Evolutionary conservation across 2,888 invertebrate species (phyloP), one percentile per base, ranked within the genome.

Genomic region (Epiblema foenella): DNA sequence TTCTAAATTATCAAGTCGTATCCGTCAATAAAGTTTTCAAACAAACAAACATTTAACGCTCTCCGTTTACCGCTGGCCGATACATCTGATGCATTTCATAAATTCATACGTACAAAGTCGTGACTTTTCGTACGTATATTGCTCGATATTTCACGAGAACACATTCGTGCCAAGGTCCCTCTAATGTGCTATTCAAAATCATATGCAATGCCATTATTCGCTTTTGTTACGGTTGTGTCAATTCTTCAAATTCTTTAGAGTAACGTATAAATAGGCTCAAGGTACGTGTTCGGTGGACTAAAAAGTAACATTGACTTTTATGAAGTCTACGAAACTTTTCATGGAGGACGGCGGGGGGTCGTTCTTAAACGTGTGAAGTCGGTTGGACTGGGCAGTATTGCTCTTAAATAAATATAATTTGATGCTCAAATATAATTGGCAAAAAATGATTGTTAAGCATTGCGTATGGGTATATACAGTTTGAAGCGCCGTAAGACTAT

Each of bases 141-240:
- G 81, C 78, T 83, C 79, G 80, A 77, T 83, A 83, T 78, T 80
- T 86, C 87, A 88, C 87, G 85, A 88, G 67, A 71, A 76, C 78
- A 79, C 80, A 89, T 84, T 82, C 77, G 80, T 86, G 89, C 85
- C 90, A 89, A 89, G 90, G 89, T 81, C 82, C 76, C 59, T 69
- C 79, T 88, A 85, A 87, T 87, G 80, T 86, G 79, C 83, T 81
- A 81, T 81, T 81, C 81, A 79, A 79, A 80, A 82, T 75, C 72
- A 74, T 72, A 73, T 75, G 64, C 64, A 68, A 66, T 73, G 59
- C 57, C 68, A 73, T 68, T 68, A 69, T 11, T 54, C 59, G 51
- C 73, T 69, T 74, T 72, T 70, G 51, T 58, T 72, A 66, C 62
- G 62, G 39, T 62, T 68, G 63, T 63, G 51, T 39, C 20, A 56